A percentile compares a stretch with the other conserved stretches of the same genome.
Conservation (phyloP, 2,113 vertebrate genomes). For the Oostethus manadensis region DNA sequence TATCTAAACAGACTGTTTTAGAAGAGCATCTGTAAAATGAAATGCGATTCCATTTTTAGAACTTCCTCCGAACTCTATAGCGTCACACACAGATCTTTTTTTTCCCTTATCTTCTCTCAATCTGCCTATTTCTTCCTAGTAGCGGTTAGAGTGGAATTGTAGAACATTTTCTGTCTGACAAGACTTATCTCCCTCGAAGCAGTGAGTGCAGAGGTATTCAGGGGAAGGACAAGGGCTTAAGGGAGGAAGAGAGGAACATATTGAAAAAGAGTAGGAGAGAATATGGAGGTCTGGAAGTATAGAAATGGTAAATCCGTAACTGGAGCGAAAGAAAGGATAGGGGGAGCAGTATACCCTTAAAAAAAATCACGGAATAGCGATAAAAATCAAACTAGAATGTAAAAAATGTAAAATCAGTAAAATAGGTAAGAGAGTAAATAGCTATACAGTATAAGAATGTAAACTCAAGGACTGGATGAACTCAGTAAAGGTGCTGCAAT, state of each 20-base stretch:
- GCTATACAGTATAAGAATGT: too few species aligned
- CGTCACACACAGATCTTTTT: too few species aligned
- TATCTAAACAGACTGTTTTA: too few species aligned
- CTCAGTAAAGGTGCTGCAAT: background rate
- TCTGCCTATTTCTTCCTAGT: constrained; percentile 26
- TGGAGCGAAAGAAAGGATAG: constrained; percentile 1
- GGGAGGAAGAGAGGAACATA: constrained; percentile 14
- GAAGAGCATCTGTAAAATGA: too few species aligned
- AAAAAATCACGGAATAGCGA: background rate
- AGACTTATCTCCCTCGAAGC: constrained; percentile 43
- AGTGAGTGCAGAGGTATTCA: constrained; percentile 33
- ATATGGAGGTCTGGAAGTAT: background rate
- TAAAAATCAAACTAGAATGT: background rate
- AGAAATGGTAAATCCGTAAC: background rate
- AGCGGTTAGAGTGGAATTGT: constrained; percentile 46
- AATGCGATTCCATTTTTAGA: too few species aligned
- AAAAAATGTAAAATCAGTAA: constrained; percentile 13
- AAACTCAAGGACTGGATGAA: background rate
- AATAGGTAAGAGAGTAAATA: background rate
- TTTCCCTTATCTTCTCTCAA: constrained; percentile 13
- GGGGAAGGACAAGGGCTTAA: constrained; percentile 14
- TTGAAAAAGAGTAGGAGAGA: constrained; percentile 9
- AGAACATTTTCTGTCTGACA: constrained; percentile 52
- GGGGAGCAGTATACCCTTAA: background rate
- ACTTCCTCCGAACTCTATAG: too few species aligned